Conservation (phyloP, 2,797 vertebrate species). For the Echiichthys vipera region DNA sequence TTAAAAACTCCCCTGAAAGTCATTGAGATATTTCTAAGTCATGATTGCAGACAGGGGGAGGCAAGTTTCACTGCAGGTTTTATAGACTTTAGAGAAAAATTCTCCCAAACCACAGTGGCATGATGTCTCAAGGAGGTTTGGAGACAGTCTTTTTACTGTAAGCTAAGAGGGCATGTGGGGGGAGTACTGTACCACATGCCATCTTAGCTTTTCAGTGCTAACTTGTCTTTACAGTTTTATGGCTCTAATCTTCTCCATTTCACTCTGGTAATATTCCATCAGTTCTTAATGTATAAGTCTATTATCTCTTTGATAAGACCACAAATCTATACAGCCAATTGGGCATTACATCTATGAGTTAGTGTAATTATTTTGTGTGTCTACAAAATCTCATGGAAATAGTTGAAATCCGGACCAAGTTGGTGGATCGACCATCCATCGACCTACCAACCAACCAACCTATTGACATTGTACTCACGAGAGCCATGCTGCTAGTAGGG, state of each 20-base stretch:
- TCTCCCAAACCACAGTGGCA: conserved; percentile 65
- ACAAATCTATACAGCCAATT: not conserved
- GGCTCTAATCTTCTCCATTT: not conserved
- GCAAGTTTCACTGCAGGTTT: conserved; percentile 55
- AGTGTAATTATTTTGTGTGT: not conserved
- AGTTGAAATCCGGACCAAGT: not conserved
- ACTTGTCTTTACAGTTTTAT: not conserved
- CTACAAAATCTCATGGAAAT: not conserved
- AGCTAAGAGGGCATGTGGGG: too few relatives aligned
- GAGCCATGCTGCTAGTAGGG: not conserved
- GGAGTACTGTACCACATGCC: too few relatives aligned
- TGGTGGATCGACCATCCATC: not conserved
- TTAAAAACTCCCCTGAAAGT: conserved; percentile 45
- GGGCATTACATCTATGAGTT: not conserved
- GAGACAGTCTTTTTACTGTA: too few relatives aligned
- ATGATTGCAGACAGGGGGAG: conserved; percentile 66
- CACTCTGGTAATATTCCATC: not conserved
- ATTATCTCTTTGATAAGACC: not conserved
- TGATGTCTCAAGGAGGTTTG: conserved; percentile 46
- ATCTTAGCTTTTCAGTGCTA: not conserved
- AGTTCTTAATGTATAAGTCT: not conserved
- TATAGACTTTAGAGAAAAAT: conserved; percentile 57
- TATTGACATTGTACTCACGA: not conserved
- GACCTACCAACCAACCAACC: not conserved
- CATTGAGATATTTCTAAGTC: conserved; percentile 47